Base-by-base conservation (phyloP, 2,797 vertebrate species). In the Sebastes oblongus region DNA sequence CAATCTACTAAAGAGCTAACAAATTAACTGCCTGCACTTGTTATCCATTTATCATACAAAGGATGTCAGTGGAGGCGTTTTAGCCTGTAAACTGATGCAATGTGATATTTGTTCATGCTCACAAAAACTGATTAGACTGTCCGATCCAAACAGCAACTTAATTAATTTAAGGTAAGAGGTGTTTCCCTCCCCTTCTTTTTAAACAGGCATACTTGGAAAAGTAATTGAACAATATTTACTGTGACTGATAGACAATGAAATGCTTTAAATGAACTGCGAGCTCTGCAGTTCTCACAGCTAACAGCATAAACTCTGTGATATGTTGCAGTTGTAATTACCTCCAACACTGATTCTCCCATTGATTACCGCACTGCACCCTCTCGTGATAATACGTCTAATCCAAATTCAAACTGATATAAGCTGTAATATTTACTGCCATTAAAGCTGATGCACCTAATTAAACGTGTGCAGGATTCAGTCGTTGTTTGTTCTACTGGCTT, bases 391-490 rank as follows among this genome's bases (percentile, higher is more conserved):
- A 73, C 0, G 5, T 72, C 82, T 87, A 86, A 90, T 92, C 88
- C 83, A 73, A 84, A 86, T 77, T 85, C 85, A 87, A 88, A 89
- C 81, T 85, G 79, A 83, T 89, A 83, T 83, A 67, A 83, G 75
- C 85, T 86, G 87, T 86, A 80, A 87, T 85, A 88, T 88, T 84
- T 71, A 55, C 65, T 56, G 65, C 66, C 72, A 75, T 85, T 80
- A 86, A 83, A 78, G 73, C 65, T 69, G 81, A 91, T 83, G 74
- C 82, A 75, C 75, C 83, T 88, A 85, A 91, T 91, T 88, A 81
- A 88, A 86, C 30, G 3, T 75, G 71, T 50, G 39, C 32, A 6
- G 29, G 24, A 30, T 73, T 77, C 7, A 22, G 34, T 68, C 75
- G 62, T 79, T 89, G 69, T 88, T 88, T 87, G 67, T 79, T 81